Conservation (phyloP, 2,888 invertebrate species). For the Sarcophaga caerulescens region DNA sequence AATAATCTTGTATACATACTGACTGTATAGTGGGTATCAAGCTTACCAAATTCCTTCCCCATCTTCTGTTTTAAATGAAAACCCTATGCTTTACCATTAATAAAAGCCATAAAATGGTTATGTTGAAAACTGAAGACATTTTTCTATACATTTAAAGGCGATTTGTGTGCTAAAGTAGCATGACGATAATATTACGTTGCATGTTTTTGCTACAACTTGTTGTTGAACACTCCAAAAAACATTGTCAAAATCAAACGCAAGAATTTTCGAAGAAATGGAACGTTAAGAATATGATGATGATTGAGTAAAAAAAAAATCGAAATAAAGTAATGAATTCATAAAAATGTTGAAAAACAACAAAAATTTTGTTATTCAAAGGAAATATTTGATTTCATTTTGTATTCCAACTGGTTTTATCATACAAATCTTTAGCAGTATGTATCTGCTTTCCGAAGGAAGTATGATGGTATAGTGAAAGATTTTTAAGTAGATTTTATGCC, state of each 20-base stretch:
- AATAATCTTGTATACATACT: too few species aligned
- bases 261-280: not conserved
- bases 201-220: not conserved
- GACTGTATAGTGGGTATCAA: too few species aligned
- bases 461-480: too few species aligned
- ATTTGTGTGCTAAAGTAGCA: not conserved
- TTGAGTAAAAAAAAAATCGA: too few species aligned
- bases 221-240: not conserved
- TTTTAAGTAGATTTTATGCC: too few species aligned
- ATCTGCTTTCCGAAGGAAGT: too few species aligned
- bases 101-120: slow-evolving; percentile 25
- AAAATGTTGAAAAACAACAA: not conserved
- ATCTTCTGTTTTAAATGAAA: not conserved
- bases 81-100: not conserved
- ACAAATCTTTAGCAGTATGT: too few species aligned
- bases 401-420: not conserved
- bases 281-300: not conserved
- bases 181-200: slow-evolving; percentile 14
- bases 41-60: too few species aligned
- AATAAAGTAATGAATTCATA: not conserved
- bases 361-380: too few species aligned
- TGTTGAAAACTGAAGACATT: slow-evolving; percentile 11
- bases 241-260: not conserved
- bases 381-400: not conserved
- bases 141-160: not conserved